phyloP scores from a whole-genome alignment of 2,888 invertebrate genomes.

The Tinea trinotella region DNA sequence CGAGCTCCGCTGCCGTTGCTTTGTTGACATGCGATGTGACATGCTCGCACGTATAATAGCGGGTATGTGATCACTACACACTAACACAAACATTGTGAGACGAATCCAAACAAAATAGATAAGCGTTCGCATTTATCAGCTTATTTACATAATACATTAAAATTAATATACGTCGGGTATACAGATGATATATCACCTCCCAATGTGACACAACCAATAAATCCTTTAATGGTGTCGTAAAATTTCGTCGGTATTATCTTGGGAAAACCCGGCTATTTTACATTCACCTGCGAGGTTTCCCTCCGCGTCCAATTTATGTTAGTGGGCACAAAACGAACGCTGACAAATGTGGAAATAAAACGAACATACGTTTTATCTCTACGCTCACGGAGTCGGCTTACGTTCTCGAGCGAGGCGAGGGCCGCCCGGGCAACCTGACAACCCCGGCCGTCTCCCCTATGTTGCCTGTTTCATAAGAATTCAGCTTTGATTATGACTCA shows the following conservation, averaged over 20 bases:
- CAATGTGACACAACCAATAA: constrained; percentile 66
- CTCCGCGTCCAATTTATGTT: constrained; percentile 71
- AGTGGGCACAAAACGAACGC: constrained; percentile 72
- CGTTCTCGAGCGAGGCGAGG: constrained; percentile 34
- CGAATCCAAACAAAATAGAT: background rate
- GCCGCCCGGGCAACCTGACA: constrained; percentile 16
- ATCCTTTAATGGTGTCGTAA: constrained; percentile 69
- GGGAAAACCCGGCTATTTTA: constrained; percentile 69
- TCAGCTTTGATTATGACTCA: background rate
- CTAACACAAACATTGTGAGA: background rate
- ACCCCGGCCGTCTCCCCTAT: background rate
- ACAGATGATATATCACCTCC: constrained; percentile 50
- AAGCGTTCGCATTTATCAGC: background rate
- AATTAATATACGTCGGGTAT: background rate
- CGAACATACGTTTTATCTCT: constrained; percentile 70
- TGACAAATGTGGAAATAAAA: constrained; percentile 72
- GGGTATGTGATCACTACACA: background rate
- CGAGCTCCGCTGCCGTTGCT: background rate
- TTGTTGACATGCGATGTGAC: constrained; percentile 14
- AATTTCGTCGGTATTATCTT: constrained; percentile 69
- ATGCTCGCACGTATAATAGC: background rate
- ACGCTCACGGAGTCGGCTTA: constrained; percentile 57
- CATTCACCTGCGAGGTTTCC: constrained; percentile 71
- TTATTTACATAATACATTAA: background rate
- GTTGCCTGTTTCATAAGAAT: background rate